Conservation (phyloP, 1,140 invertebrate genomes). For the Drosophila melanogaster region Release_6_plus_ISO1_MT NC_004354.4:17253501-17254000, state of each 20-base stretch:
- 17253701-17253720: no score
- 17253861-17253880: conserved; percentile 27
- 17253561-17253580: conserved; percentile 22
- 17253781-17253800: not conserved
- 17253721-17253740: no score
- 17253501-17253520: conserved; percentile 63
- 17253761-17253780: not conserved
- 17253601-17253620: conserved; percentile 24
- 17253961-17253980: conserved; percentile 19
- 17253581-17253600: conserved; percentile 30
- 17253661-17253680: not conserved
- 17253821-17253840: not conserved
- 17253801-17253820: not conserved
- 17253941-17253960: conserved; percentile 40
- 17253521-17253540: conserved; percentile 74
- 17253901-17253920: conserved; percentile 30
- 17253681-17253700: no score
- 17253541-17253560: conserved; percentile 54
- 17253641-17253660: conserved; percentile 2
- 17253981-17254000: conserved; percentile 29
- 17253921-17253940: conserved; percentile 40
- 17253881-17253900: conserved; percentile 24
- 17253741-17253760: not conserved
- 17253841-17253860: not conserved
- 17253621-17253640: conserved; percentile 34